Conservation (phyloP, 2,888 invertebrate species). For the Mesopsocus fuscifrons region DNA sequence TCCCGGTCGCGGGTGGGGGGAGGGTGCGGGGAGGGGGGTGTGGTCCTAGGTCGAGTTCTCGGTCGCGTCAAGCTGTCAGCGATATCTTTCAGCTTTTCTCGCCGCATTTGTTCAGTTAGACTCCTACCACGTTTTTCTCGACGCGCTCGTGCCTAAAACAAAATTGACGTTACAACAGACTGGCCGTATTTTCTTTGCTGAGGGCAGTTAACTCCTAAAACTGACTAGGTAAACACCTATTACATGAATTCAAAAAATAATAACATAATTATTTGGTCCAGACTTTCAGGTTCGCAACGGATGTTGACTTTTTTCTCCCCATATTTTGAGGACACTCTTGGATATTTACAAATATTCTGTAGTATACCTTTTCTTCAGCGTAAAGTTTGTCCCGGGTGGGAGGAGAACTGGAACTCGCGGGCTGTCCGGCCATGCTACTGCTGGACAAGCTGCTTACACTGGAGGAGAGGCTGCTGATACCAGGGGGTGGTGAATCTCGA, state of each 20-base stretch:
- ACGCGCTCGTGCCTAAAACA: conserved; percentile 22
- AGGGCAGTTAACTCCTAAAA: too few species aligned
- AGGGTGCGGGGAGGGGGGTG: conserved; percentile 24
- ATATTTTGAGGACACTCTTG: too few species aligned
- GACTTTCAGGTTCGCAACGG: too few species aligned
- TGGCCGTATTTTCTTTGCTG: too few species aligned
- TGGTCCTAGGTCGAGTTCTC: conserved; percentile 31
- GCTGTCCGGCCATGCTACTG: conserved; percentile 24
- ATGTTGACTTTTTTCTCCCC: too few species aligned
- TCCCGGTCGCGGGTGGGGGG: conserved; percentile 12
- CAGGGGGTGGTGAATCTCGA: background rate
- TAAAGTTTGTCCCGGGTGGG: conserved; percentile 62
- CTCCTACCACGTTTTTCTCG: conserved; percentile 22
- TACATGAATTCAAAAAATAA: too few species aligned
- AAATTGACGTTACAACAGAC: too few species aligned
- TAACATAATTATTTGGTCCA: too few species aligned
- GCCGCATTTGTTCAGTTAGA: background rate
- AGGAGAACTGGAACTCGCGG: conserved; percentile 57
- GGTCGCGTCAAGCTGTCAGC: conserved; percentile 65
- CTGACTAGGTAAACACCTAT: too few species aligned
- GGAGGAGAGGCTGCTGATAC: background rate
- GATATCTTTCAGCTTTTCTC: conserved; percentile 59
- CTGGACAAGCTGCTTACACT: background rate
- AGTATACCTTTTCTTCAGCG: conserved; percentile 43
- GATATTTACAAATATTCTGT: too few species aligned